Base-by-base conservation (phyloP, 2,113 vertebrate species). In the Eurystomus gularis region DNA sequence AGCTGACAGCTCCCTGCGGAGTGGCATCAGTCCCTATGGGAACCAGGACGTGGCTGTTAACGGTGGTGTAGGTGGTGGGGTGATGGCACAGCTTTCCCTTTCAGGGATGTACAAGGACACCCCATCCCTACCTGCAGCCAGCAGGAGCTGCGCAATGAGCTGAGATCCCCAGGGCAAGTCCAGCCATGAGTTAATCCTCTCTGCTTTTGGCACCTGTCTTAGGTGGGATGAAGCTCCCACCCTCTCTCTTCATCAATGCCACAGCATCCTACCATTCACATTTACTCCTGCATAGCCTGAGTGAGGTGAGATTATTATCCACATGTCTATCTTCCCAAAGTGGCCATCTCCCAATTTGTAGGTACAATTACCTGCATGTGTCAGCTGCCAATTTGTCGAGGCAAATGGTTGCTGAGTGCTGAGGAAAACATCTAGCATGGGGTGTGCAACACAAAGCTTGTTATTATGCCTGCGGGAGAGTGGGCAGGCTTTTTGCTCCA, bases 41-140 rank as follows among this genome's bases (percentile, higher is more conserved):
- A 81, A 76, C 28, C 28, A 48, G 57, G 29, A 76, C 44, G 62
- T 80, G 57, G 20, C 57, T 5, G 2, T 55, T 51, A 37, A 48
- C 5, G 2, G 35, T 29, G 35, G 46, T 39, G n/a, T 0, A 1
- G 48, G 11, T 20, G 17, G 18, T 51, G 49, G 60, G 17, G 26
- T 31, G 33, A 46, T 5, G n/a, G 52, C 58, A 71, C 46, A 61
- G 29, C 18, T 46, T 68, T 61, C n/a, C 35, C 5, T 62, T 49
- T 61, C 62, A 55, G 40, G 61, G 60, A 48, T 54, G 19, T 25
- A n/a, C 20, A 44, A 60, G 33, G 64, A 71, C 28, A 39, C 14
- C 24, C 7, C n/a, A 14, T 77, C 52, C 58, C 58, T 62, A 44
- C 11, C 33, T 76, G 69, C 39, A 60, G 51, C 51, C 89, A 85